Percentiles rank a stretch among this genome's conserved stretches.
Evolutionary conservation across 1,140 invertebrate genomes (phyloP).

Genomic region (Charaxes varanes): DNA sequence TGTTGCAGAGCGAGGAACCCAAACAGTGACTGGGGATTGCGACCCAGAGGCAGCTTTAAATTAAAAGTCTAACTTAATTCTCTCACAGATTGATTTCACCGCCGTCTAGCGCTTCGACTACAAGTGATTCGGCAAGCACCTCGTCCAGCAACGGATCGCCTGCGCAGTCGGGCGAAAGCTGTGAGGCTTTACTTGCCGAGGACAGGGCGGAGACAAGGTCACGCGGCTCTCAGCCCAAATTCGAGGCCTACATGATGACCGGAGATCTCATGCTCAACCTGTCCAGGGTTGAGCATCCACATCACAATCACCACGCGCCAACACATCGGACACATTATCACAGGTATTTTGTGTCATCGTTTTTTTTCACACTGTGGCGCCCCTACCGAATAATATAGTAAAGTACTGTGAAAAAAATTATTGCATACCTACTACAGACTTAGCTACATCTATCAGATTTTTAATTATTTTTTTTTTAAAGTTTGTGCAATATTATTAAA

Average conservation of each 20-base stretch:
- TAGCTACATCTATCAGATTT: too few relatives aligned
- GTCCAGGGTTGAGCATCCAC: constrained; percentile 79
- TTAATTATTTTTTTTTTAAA: too few relatives aligned
- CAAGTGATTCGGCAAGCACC: constrained; percentile 54
- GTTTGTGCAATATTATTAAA: too few relatives aligned
- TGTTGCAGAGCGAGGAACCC: neutral
- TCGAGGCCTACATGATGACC: constrained; percentile 98
- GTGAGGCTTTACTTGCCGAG: constrained; percentile 47
- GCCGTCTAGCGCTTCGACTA: constrained; percentile 56
- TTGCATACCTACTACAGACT: too few relatives aligned
- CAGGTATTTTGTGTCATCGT: constrained; percentile 44
- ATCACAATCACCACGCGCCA: constrained; percentile 60
- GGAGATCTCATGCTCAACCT: constrained; percentile 95
- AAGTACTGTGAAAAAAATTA: too few relatives aligned
- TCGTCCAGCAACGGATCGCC: constrained; percentile 61
- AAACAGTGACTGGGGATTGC: neutral
- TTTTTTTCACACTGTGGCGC: too few relatives aligned
- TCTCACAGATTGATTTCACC: constrained; percentile 49
- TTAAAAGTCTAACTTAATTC: constrained; percentile 7
- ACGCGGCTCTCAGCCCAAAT: constrained; percentile 67
- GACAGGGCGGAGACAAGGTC: constrained; percentile 32
- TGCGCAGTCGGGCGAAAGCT: constrained; percentile 56
- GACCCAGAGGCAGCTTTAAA: neutral
- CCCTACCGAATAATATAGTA: too few relatives aligned
- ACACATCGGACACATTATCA: constrained; percentile 62